Percentiles rank a stretch among this genome's conserved stretches.
Evolutionary conservation across 2,797 vertebrate species (phyloP).

Genomic region (Psittacula derbiana): DNA sequence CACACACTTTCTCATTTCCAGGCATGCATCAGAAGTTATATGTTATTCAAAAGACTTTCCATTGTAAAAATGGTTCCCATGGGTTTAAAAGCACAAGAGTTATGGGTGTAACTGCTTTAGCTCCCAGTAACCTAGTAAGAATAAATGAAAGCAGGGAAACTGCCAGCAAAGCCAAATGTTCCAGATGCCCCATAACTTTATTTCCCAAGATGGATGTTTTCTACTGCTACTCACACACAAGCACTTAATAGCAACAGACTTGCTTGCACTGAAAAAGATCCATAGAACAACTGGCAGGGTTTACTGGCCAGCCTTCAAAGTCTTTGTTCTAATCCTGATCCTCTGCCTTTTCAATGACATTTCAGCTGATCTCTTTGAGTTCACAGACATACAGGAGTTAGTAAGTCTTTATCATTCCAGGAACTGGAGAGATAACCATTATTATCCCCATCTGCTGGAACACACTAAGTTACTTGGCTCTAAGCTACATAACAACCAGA

Average conservation of each 20-base stretch:
- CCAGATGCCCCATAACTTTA: neutral
- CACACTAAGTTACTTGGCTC: neutral
- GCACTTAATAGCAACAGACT: neutral
- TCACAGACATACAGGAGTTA: neutral
- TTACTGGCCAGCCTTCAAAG: neutral
- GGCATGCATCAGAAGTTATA: neutral
- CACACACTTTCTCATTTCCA: neutral
- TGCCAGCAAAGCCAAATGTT: neutral
- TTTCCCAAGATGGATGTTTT: neutral
- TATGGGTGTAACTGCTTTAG: neutral
- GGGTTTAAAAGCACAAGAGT: neutral
- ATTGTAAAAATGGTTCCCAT: neutral
- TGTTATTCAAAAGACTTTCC: neutral
- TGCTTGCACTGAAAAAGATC: neutral
- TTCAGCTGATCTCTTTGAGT: neutral
- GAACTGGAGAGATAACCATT: neutral
- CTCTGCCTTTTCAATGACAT: neutral
- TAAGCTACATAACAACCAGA: neutral
- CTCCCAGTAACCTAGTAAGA: neutral
- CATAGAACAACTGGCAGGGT: neutral
- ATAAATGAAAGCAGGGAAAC: neutral
- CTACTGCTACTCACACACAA: neutral
- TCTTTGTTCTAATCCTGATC: neutral
- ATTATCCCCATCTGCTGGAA: neutral
- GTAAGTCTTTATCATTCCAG: neutral